Percentiles rank a stretch among this genome's conserved stretches.
Evolutionary conservation across 2,113 vertebrate species (phyloP).

Genomic region (Engystomops pustulosus): DNA sequence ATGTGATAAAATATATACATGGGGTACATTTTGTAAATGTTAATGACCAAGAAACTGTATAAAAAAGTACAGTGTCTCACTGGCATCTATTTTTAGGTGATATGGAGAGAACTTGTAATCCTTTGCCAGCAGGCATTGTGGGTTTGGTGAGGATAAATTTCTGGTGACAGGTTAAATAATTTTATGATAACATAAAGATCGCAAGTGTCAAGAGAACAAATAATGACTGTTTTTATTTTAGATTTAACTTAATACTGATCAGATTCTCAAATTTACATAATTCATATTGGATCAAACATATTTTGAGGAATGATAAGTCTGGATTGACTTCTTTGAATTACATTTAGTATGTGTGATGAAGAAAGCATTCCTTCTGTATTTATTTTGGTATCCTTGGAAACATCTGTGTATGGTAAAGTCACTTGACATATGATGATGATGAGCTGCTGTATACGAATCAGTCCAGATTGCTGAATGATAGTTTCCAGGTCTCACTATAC

Average conservation of each 20-base stretch:
- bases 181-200: too few species aligned
- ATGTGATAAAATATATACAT: too few species aligned
- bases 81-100: too few species aligned
- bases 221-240: too few species aligned
- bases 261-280: neutral
- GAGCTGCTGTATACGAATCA: neutral
- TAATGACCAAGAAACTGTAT: too few species aligned
- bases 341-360: neutral
- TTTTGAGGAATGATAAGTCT: neutral
- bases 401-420: neutral
- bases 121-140: too few species aligned
- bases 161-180: too few species aligned
- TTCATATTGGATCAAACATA: neutral
- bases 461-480: neutral
- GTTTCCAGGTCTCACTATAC: neutral
- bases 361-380: neutral
- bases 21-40: too few species aligned
- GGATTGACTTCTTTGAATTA: neutral
- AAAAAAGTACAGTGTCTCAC: too few species aligned
- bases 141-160: too few species aligned
- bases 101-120: too few species aligned
- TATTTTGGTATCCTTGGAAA: neutral
- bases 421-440: neutral
- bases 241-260: neutral
- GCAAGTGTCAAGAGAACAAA: too few species aligned